A percentile compares a stretch with the other conserved stretches of the same genome.
Evolutionary conservation across 2,888 invertebrate genomes (phyloP).

Genomic region (Scrobipalpa atriplicella): DNA sequence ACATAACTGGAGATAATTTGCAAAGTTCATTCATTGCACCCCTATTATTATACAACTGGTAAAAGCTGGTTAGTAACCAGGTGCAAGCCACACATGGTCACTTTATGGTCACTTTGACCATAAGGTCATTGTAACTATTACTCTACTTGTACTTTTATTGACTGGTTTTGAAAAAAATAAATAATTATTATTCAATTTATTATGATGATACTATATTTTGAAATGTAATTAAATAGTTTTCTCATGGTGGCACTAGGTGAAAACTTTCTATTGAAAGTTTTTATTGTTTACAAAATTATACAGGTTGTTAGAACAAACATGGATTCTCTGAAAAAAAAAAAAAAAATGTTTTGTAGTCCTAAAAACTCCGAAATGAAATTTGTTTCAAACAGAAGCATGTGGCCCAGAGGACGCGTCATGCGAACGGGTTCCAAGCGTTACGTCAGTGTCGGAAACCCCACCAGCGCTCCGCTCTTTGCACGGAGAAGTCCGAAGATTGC

Average conservation of each 20-base stretch:
- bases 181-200: too few species aligned
- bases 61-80: neutral
- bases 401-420: constrained; percentile 51
- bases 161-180: too few species aligned
- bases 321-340: too few species aligned
- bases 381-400: constrained; percentile 59
- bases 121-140: constrained; percentile 2
- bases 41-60: constrained; percentile 3
- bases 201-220: too few species aligned
- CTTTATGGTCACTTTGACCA: neutral
- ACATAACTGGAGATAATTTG: neutral
- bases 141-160: too few species aligned
- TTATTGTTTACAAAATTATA: too few species aligned
- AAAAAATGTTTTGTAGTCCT: too few species aligned
- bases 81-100: constrained; percentile 2
- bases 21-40: neutral
- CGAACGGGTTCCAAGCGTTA: constrained; percentile 31
- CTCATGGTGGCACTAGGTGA: too few species aligned
- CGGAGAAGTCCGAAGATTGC: constrained; percentile 77
- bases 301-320: too few species aligned
- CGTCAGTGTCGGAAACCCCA: constrained; percentile 63
- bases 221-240: too few species aligned
- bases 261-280: too few species aligned
- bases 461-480: constrained; percentile 68
- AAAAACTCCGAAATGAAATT: too few species aligned